A percentile compares a stretch with the other conserved stretches of the same genome.
These are phyloP conservation scores for Apamea epomidion DNA, from an alignment of 2,888 invertebrate species.

Conservation along the genomic window DNA sequence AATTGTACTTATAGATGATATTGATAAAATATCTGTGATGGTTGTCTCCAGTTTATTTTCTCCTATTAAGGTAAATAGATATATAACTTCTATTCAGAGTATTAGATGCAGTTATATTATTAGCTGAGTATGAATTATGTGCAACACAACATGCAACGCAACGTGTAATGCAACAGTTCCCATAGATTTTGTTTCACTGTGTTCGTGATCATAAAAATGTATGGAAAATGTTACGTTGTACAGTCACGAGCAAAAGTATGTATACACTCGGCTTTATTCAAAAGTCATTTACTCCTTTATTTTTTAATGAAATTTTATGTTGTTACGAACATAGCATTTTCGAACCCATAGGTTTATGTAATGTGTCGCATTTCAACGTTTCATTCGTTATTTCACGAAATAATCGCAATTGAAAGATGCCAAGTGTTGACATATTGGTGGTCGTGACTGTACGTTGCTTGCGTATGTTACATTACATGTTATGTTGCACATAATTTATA, in stretches of 20 bases:
- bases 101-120: constrained; percentile 48
- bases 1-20: background rate
- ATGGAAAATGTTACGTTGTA: background rate
- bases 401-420: too few species aligned
- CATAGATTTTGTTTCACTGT: background rate
- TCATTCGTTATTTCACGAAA: too few species aligned
- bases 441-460: too few species aligned
- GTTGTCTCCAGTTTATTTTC: constrained; percentile 42
- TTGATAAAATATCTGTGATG: constrained; percentile 5
- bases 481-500: constrained; percentile 11
- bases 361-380: too few species aligned
- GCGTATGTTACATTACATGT: background rate
- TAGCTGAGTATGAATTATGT: background rate
- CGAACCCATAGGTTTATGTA: too few species aligned
- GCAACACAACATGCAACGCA: background rate
- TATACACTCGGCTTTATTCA: too few species aligned
- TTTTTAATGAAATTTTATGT: too few species aligned
- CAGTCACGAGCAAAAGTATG: too few species aligned
- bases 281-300: too few species aligned
- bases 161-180: constrained; percentile 11
- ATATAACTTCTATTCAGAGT: constrained; percentile 43
- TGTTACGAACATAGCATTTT: too few species aligned
- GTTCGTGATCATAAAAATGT: background rate
- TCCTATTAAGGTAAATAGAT: constrained; percentile 39
- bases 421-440: too few species aligned